Evolutionary conservation across 2,113 vertebrate species (phyloP).

Genomic region (Pitta sordida): DNA sequence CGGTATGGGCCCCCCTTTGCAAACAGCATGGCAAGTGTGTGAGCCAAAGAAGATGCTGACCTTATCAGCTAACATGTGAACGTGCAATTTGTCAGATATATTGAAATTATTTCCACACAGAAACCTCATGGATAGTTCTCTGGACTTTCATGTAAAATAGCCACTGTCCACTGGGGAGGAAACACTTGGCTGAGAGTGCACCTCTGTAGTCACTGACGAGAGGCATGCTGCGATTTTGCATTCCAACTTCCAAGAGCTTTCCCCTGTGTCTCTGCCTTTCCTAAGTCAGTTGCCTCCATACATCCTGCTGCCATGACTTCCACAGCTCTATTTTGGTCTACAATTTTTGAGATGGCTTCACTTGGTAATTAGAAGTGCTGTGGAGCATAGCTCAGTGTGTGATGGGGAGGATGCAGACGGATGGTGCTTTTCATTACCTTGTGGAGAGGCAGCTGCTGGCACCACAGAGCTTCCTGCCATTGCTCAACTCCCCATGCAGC

Average conservation of each 20-base stretch:
- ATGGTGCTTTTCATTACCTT: neutral
- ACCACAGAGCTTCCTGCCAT: neutral
- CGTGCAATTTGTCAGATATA: neutral
- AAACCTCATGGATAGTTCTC: neutral
- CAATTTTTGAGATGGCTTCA: neutral
- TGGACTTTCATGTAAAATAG: neutral
- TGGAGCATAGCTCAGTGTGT: neutral
- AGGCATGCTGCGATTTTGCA: neutral
- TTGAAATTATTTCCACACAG: neutral
- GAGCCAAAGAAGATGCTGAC: conserved; percentile 30
- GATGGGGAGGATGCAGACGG: neutral
- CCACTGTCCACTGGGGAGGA: neutral
- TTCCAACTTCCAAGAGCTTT: neutral
- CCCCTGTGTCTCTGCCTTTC: neutral
- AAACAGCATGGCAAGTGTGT: conserved; percentile 17
- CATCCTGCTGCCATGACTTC: neutral
- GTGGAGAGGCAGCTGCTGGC: neutral
- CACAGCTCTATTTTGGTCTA: neutral
- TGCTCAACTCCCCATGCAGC: accelerated
- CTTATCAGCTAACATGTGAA: neutral
- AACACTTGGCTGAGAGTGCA: neutral
- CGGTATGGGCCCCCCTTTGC: neutral
- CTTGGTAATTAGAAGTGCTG: neutral
- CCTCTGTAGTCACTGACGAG: neutral
- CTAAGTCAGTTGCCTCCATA: accelerated